A percentile compares a stretch with the other conserved stretches of the same genome.
phyloP scores from a whole-genome alignment of 2,888 invertebrate genomes.

The Unio delphinus region DNA sequence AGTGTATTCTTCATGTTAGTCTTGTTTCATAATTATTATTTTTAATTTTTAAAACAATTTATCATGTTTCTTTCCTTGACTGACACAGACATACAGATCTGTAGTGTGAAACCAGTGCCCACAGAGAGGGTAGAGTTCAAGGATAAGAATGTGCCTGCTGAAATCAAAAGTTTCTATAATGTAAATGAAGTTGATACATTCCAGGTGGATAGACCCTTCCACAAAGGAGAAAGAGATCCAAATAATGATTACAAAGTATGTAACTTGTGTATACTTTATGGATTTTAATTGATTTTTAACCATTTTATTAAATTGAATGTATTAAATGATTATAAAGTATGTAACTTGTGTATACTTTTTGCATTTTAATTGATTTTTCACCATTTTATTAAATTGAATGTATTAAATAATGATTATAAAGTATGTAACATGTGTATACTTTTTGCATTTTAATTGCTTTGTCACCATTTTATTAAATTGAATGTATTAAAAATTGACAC shows the following conservation, averaged over 20 bases:
- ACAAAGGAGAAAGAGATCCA: constrained; percentile 85
- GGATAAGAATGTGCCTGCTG: constrained; percentile 83
- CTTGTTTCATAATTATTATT: too few relatives aligned
- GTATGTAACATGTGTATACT: constrained; percentile 41
- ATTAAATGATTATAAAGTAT: constrained; percentile 74
- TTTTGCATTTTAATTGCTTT: background rate
- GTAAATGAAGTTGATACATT: constrained; percentile 66
- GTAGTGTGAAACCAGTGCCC: constrained; percentile 92
- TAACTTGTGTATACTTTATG: background rate
- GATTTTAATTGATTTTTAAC: background rate
- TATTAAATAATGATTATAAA: constrained; percentile 74
- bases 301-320: background rate
- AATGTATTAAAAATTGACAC: background rate
- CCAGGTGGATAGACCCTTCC: constrained; percentile 66
- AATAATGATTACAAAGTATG: constrained; percentile 89
- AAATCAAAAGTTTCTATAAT: constrained; percentile 75
- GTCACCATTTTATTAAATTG: background rate
- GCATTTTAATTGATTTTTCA: background rate
- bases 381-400: background rate
- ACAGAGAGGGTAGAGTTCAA: constrained; percentile 76
- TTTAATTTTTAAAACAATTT: too few relatives aligned
- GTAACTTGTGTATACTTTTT: constrained; percentile 1
- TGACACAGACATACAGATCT: constrained; percentile 88
- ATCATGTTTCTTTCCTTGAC: constrained; percentile 13
- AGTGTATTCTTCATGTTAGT: too few relatives aligned